Conservation (phyloP, 2,888 invertebrate genomes). For the Nomada fucata region DNA sequence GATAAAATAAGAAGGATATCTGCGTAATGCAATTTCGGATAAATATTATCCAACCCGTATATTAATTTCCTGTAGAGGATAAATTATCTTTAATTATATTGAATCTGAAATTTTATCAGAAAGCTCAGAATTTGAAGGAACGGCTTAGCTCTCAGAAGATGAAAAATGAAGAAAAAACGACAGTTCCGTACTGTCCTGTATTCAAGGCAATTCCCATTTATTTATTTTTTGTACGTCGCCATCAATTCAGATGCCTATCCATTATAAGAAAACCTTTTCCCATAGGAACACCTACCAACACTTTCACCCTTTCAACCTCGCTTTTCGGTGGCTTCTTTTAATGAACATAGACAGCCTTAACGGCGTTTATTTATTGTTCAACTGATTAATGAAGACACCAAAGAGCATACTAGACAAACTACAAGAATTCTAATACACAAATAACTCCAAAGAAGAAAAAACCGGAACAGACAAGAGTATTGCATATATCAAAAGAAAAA, state of each 20-base stretch:
- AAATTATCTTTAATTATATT: neutral
- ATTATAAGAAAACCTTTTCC: slow-evolving; percentile 42
- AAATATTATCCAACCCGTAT: neutral
- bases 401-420: too few relatives aligned
- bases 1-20: too few relatives aligned
- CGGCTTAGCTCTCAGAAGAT: neutral
- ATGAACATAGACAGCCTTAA: slow-evolving; percentile 39
- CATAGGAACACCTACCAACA: slow-evolving; percentile 27
- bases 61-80: neutral
- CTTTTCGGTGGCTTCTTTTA: slow-evolving; percentile 29
- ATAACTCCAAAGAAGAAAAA: too few relatives aligned
- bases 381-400: slow-evolving; percentile 2
- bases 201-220: slow-evolving; percentile 14
- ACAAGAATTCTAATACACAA: too few relatives aligned
- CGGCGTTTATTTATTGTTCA: slow-evolving; percentile 30
- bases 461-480: too few relatives aligned
- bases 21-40: neutral
- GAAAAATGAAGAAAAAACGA: neutral
- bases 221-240: slow-evolving; percentile 13
- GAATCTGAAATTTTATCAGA: neutral
- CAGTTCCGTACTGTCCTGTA: neutral
- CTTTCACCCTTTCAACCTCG: slow-evolving; percentile 15
- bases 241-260: slow-evolving; percentile 39
- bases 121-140: neutral
- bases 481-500: too few relatives aligned